Conservation (phyloP, 2,888 invertebrate genomes). For the Corbicula japonica region DNA sequence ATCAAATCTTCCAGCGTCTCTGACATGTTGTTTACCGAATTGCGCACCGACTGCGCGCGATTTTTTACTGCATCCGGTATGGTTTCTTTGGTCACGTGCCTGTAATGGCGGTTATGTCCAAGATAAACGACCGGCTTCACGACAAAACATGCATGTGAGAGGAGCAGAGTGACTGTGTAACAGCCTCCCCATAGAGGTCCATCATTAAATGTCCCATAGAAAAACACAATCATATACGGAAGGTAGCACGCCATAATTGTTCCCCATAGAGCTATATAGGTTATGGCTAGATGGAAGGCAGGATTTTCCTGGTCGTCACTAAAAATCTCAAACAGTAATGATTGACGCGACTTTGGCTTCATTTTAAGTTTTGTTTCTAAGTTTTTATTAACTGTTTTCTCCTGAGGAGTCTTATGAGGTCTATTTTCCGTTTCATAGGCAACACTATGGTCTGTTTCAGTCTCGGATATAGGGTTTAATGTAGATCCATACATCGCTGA, state of each 20-base stretch:
- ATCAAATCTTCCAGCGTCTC: constrained; percentile 67
- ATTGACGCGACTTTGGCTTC: background rate
- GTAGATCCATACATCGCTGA: too few relatives aligned
- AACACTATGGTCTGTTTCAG: too few relatives aligned
- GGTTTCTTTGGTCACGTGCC: constrained; percentile 64
- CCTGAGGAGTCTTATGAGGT: too few relatives aligned
- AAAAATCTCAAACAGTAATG: constrained; percentile 57
- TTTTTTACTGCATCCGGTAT: constrained; percentile 65
- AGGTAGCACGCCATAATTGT: constrained; percentile 59
- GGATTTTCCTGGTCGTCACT: constrained; percentile 69
- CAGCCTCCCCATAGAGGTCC: constrained; percentile 66
- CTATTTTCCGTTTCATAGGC: too few relatives aligned
- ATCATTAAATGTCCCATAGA: constrained; percentile 45
- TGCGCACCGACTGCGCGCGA: constrained; percentile 51
- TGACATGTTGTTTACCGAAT: constrained; percentile 50
- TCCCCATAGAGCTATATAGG: constrained; percentile 66
- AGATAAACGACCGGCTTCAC: constrained; percentile 71
- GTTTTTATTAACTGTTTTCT: too few relatives aligned
- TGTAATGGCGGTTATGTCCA: constrained; percentile 69
- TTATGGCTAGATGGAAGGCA: constrained; percentile 70
- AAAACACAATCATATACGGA: constrained; percentile 64
- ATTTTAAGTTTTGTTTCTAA: too few relatives aligned
- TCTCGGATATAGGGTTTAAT: too few relatives aligned
- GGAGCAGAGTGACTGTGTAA: constrained; percentile 61
- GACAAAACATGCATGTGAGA: constrained; percentile 68